Evolutionary conservation across 2,797 vertebrate genomes (phyloP).

Genomic region (Delichon dasypus): DNA sequence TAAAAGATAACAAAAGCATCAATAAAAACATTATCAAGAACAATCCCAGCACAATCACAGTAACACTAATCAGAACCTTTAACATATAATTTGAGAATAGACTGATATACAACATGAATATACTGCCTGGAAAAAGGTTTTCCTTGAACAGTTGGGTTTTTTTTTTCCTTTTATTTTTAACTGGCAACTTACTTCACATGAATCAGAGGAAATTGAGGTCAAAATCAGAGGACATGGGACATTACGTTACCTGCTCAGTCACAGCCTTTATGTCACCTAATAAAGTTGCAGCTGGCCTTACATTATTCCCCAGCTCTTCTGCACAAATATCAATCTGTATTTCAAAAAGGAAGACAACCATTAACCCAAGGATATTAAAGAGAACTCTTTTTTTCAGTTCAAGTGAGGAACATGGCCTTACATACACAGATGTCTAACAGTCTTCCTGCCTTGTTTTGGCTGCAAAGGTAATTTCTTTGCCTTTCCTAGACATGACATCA

Average conservation of each 20-base stretch:
- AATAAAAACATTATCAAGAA: background rate
- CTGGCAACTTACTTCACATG: background rate
- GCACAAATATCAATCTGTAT: constrained; percentile 91
- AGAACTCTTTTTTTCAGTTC: background rate
- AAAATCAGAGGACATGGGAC: background rate
- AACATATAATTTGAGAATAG: background rate
- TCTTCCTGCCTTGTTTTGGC: background rate
- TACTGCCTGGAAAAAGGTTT: background rate
- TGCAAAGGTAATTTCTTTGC: background rate
- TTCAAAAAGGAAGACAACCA: background rate
- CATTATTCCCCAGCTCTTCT: constrained; percentile 96
- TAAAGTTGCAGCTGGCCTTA: constrained; percentile 85
- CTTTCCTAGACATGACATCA: background rate
- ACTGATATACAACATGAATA: background rate
- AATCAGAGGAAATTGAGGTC: background rate
- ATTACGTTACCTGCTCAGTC: constrained; percentile 83
- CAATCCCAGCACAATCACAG: background rate
- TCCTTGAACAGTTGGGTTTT: accelerated
- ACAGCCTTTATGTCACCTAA: constrained; percentile 88
- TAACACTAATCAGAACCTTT: background rate
- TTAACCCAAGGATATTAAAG: background rate
- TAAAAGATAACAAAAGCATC: background rate
- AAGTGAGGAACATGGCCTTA: background rate
- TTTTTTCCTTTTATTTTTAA: background rate
- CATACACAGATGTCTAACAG: background rate